Evolutionary conservation across 1,140 invertebrate genomes (phyloP), one percentile per base, ranked within the genome.

Genomic region (Zaprionus inermis): DNA sequence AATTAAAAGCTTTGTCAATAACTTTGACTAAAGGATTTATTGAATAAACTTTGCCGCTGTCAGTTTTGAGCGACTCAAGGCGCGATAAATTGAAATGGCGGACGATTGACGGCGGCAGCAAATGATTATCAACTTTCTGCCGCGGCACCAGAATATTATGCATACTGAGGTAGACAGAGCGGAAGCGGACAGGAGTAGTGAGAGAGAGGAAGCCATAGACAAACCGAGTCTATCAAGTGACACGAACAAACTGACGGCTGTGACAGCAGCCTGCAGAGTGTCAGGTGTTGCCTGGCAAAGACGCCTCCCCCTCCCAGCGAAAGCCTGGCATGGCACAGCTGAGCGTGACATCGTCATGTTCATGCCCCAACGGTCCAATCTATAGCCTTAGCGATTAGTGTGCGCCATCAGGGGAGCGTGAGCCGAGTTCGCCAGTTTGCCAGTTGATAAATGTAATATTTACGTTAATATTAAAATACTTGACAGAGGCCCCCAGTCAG

Each of bases 1-100:
- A 77, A 77, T 77, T 77, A 77, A 77, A 73, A 73, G 75, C 63
- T 73, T 76, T 76, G 74, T 67, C 74, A 72, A 72, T 72, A 72
- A 66, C 74, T 72, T 63, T 63, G 64, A 44, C 64, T 12, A 77
- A 73, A 64, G 71, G 75, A 64, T 77, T 77, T 68, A 73, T 68
- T 76, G 70, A 76, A 76, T 76, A 49, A 76, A 63, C 56, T 68
- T 73, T 73, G 61, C 5, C 41, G 59, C 68, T 72, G 68, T 65
- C 68, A 65, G 28, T 59, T 59, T 56, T 56, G 24, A 51, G 20
- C 24, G 68, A 44, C 51, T 64, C 52, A 72, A 70, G 56, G 18
- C 61, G 49, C 55, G 24, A 59, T 66, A 66, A 72, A 76, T 72
- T 76, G 55, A 76, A 76, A 66, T 76, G 69, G 51, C 69, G 38